Conservation (phyloP, 2,797 vertebrate genomes). For the Ispidina lecontei region DNA sequence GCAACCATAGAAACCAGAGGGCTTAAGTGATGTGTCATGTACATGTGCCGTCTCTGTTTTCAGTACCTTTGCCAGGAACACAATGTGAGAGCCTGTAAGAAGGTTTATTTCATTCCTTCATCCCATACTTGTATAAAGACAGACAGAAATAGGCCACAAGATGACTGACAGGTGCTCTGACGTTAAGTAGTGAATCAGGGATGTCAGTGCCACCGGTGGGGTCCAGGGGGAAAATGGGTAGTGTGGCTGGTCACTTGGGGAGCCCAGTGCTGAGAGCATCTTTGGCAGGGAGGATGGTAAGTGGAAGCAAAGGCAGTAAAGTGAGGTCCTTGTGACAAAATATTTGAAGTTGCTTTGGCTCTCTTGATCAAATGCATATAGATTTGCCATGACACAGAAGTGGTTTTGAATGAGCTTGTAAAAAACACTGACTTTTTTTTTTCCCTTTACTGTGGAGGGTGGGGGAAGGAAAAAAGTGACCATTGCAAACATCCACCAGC, state of each 20-base stretch:
- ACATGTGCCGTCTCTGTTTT: slow-evolving; percentile 58
- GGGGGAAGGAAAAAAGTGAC: background rate
- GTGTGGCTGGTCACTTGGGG: background rate
- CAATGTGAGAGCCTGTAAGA: slow-evolving; percentile 32
- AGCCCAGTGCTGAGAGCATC: background rate
- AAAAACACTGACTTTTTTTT: slow-evolving; percentile 1
- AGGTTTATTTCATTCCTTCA: slow-evolving; percentile 40
- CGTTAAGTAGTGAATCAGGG: accelerated
- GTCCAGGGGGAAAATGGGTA: background rate
- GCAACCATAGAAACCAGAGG: slow-evolving; percentile 69
- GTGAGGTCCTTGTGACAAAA: background rate
- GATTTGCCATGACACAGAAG: background rate
- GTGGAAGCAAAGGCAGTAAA: background rate
- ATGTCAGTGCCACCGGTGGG: background rate
- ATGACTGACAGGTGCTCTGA: background rate
- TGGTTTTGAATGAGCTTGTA: slow-evolving; percentile 9
- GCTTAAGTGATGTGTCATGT: slow-evolving; percentile 64
- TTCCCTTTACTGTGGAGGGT: background rate
- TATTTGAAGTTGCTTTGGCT: background rate
- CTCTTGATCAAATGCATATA: background rate
- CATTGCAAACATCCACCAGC: background rate
- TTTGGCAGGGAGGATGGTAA: background rate
- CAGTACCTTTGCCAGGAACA: slow-evolving; percentile 55
- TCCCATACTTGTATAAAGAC: background rate
- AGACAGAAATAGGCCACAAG: background rate